These are phyloP conservation scores for Dicrurus megarhynchus DNA, from an alignment of 2,113 vertebrate genomes.

Conservation along the genomic window DNA sequence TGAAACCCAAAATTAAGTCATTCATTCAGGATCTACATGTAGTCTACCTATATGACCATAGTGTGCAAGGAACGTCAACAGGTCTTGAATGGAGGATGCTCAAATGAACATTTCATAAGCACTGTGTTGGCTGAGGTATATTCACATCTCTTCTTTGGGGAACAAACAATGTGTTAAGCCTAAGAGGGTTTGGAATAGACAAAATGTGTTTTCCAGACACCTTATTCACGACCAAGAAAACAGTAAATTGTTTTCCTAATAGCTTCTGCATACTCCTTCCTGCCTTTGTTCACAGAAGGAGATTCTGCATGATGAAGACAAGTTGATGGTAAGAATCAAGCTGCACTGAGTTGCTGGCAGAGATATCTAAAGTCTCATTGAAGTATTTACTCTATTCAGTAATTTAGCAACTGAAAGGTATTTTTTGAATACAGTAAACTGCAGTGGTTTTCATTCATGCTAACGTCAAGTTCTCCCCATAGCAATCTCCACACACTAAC, in stretches of 20 bases:
- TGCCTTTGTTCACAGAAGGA: neutral
- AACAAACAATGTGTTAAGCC: neutral
- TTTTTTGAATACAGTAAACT: neutral
- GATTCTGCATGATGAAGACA: neutral
- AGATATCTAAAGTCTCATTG: neutral
- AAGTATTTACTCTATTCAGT: neutral
- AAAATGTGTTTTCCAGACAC: neutral
- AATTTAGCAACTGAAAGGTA: neutral
- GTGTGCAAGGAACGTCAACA: neutral
- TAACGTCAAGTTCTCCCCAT: neutral
- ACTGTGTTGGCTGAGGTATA: neutral
- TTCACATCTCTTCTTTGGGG: neutral
- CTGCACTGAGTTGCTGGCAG: neutral
- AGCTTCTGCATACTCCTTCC: neutral
- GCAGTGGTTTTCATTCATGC: neutral
- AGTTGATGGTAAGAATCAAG: neutral
- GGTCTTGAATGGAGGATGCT: neutral
- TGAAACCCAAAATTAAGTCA: neutral
- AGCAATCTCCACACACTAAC: accelerated
- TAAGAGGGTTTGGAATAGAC: neutral
- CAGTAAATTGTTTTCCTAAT: neutral
- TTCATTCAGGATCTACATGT: neutral
- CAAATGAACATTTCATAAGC: neutral
- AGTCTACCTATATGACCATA: neutral
- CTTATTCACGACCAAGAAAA: neutral